Conservation (phyloP, 2,888 invertebrate species). For the Drosophila pseudotakahashii region DNA sequence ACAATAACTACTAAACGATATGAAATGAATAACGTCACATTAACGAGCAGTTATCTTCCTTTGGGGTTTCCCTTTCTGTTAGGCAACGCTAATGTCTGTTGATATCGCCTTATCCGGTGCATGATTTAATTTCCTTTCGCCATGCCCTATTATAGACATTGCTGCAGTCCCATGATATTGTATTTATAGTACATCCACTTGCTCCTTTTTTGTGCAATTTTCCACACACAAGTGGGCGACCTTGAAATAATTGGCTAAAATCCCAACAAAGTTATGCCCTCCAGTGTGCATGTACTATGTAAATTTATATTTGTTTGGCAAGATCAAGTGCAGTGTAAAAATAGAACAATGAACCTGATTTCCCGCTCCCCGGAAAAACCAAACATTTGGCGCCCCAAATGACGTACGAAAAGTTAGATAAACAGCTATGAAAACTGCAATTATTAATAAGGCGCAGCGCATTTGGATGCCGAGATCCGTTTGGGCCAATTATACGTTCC, state of each 20-base stretch:
- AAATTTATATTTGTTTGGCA: conserved; percentile 33
- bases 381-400: conserved; percentile 59
- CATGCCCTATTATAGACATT: conserved; percentile 23
- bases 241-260: conserved; percentile 37
- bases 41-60: conserved; percentile 12
- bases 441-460: conserved; percentile 70
- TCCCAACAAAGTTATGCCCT: conserved; percentile 32
- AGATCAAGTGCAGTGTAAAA: conserved; percentile 39
- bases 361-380: background rate
- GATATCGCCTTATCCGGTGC: conserved; percentile 15
- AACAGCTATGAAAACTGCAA: conserved; percentile 64
- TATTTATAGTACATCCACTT: conserved; percentile 15
- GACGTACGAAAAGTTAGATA: conserved; percentile 66
- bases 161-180: background rate
- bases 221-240: background rate
- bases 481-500: conserved; percentile 74
- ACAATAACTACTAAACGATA: conserved; percentile 1
- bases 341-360: conserved; percentile 18
- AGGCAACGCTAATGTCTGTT: background rate
- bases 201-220: background rate
- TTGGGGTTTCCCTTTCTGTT: background rate
- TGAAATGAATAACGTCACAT: background rate
- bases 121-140: conserved; percentile 28
- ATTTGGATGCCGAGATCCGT: conserved; percentile 62
- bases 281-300: conserved; percentile 21